Conservation (phyloP, 2,113 vertebrate genomes). For the Chunga burmeisteri region DNA sequence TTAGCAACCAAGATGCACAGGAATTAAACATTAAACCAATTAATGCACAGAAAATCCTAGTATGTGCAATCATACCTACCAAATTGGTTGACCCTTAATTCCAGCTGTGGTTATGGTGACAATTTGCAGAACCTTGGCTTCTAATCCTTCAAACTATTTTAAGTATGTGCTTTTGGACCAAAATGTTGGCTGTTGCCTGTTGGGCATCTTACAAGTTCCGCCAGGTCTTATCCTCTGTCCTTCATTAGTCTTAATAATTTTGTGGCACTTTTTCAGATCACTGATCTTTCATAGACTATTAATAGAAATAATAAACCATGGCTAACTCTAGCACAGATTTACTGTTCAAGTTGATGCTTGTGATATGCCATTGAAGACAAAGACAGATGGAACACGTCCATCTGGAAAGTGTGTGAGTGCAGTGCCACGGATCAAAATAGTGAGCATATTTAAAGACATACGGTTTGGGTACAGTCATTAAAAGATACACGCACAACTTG, state of each 20-base stretch:
- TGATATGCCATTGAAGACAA: background rate
- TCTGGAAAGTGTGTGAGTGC: background rate
- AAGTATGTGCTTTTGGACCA: background rate
- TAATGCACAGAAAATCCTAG: background rate
- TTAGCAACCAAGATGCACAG: background rate
- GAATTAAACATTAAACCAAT: background rate
- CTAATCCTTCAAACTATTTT: background rate
- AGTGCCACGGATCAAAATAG: background rate
- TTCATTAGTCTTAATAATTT: background rate
- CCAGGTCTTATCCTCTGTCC: background rate
- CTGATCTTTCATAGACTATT: background rate
- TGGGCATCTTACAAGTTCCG: background rate
- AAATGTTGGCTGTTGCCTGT: background rate
- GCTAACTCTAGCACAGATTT: background rate
- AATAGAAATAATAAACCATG: background rate
- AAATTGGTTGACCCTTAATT: background rate
- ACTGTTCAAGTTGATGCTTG: background rate
- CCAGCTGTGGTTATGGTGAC: background rate
- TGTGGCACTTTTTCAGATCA: background rate
- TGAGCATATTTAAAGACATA: conserved; percentile 17
- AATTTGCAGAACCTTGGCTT: background rate
- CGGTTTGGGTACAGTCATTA: background rate
- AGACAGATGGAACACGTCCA: background rate
- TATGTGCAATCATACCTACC: background rate
- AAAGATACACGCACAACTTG: background rate